phyloP scores from a whole-genome alignment of 30 jellyfish, hydroid and myxozoan genomes.

The Turritopsis rubra region DNA sequence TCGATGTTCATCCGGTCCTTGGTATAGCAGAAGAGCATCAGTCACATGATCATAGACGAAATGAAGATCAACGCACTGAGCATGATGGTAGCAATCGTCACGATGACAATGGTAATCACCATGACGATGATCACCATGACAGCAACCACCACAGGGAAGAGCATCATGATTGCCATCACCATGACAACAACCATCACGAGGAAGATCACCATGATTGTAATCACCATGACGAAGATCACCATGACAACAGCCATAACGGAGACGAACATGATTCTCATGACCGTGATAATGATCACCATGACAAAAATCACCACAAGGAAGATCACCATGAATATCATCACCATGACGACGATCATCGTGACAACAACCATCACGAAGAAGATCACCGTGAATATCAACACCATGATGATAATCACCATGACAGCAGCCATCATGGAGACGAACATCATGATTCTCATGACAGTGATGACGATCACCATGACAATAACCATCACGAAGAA shows the following conservation, averaged over 20 bases:
- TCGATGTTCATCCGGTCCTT: conserved; percentile 4
- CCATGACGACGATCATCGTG: conserved; percentile 1
- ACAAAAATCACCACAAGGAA: background rate
- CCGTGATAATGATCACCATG: background rate
- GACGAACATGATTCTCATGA: too few relatives aligned
- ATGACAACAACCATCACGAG: background rate
- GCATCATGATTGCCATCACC: background rate
- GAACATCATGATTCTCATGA: too few relatives aligned
- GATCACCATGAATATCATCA: background rate
- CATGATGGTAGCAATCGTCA: background rate
- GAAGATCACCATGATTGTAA: background rate
- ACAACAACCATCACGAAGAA: too few relatives aligned
- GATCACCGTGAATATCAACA: too few relatives aligned
- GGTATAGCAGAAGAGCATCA: conserved; percentile 14
- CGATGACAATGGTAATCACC: background rate
- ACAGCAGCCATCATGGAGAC: too few relatives aligned
- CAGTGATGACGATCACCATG: too few relatives aligned
- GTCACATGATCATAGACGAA: background rate
- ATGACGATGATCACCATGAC: background rate
- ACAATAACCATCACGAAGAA: background rate
- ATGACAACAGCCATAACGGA: background rate
- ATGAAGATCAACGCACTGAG: background rate
- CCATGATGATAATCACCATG: conserved; percentile 20
- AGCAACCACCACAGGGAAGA: background rate
- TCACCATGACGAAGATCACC: conserved; percentile 11